Conservation (phyloP, 2,113 vertebrate genomes). For the Rhynchomys soricoides region DNA sequence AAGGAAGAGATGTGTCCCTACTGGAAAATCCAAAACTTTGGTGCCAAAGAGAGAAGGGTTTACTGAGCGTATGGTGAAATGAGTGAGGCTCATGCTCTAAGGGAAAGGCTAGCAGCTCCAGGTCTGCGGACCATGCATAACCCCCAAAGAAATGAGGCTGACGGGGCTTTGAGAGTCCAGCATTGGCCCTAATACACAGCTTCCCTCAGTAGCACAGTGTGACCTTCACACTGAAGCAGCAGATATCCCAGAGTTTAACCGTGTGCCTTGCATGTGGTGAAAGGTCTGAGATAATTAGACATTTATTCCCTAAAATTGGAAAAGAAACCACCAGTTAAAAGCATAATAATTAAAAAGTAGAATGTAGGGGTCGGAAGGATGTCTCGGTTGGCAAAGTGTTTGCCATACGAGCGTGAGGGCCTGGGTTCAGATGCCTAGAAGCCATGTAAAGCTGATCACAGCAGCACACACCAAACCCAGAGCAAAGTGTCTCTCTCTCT, state of each 20-base stretch:
- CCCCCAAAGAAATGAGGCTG: background rate
- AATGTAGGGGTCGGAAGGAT: background rate
- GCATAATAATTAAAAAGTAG: background rate
- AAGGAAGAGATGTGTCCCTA: background rate
- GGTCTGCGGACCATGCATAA: background rate
- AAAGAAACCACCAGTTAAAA: background rate
- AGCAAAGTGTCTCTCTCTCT: background rate
- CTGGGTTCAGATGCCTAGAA: background rate
- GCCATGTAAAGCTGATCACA: background rate
- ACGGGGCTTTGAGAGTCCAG: background rate
- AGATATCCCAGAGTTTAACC: fast-evolving
- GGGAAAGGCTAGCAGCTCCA: background rate
- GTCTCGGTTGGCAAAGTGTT: no score
- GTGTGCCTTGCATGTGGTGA: fast-evolving
- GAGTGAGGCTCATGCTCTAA: background rate
- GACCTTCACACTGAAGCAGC: fast-evolving
- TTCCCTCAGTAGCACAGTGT: fast-evolving
- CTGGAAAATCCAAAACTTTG: background rate
- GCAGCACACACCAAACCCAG: no score
- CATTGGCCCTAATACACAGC: background rate
- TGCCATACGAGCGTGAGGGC: background rate
- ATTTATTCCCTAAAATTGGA: background rate
- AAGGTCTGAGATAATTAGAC: background rate
- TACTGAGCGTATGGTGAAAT: background rate
- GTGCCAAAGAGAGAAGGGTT: fast-evolving